These are phyloP conservation scores for Cryptocheilus praepositus DNA, from an alignment of 2,888 invertebrate genomes.

Conservation along the genomic window DNA sequence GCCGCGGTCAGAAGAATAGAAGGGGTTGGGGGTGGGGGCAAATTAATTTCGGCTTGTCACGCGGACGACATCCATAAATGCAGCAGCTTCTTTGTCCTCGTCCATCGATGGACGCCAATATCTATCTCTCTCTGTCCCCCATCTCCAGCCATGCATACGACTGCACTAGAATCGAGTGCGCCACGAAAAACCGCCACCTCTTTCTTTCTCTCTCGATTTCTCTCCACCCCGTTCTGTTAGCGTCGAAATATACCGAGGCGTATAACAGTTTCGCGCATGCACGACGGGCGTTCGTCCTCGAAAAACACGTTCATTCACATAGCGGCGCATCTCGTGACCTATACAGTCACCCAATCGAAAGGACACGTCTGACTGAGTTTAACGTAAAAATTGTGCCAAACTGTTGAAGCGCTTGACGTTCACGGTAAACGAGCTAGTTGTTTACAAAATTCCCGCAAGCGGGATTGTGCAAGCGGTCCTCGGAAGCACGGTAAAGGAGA, in stretches of 20 bases:
- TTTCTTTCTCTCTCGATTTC: not conserved
- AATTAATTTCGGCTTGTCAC: constrained; percentile 70
- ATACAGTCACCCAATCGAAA: no score
- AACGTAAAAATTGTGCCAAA: constrained; percentile 30
- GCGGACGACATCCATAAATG: constrained; percentile 68
- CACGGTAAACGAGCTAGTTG: not conserved
- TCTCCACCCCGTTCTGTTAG: not conserved
- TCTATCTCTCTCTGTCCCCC: constrained; percentile 1
- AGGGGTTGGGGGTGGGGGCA: constrained; percentile 46
- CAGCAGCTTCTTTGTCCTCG: constrained; percentile 59
- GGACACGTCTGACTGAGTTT: constrained; percentile 8
- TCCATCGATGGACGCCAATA: constrained; percentile 17
- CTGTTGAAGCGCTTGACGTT: not conserved
- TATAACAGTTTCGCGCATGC: no score
- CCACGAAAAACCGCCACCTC: not conserved
- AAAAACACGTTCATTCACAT: no score
- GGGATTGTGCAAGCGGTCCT: not conserved
- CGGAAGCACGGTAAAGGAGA: not conserved
- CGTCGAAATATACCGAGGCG: constrained; percentile 16
- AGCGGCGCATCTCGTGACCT: no score
- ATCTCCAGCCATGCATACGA: not conserved
- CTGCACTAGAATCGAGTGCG: no score
- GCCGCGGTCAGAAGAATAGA: constrained; percentile 35
- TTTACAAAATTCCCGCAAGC: not conserved
- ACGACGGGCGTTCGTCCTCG: no score